Evolutionary conservation across 2,113 vertebrate species (phyloP).

Genomic region (Glaucidium brasilianum): DNA sequence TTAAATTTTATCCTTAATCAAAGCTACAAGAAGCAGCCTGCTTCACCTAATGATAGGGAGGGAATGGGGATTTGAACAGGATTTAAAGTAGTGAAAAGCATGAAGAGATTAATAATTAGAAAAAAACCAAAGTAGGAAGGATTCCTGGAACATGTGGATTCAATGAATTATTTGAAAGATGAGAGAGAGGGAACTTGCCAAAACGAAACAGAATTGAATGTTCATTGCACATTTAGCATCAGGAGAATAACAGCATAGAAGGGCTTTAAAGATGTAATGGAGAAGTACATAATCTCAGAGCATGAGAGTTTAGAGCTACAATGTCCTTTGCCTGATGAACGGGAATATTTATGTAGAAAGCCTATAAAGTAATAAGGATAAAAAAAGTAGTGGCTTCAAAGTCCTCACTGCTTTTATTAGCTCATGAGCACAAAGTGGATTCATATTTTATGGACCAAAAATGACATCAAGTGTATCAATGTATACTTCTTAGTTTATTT

Average conservation of each 20-base stretch:
- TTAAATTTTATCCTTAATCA: constrained; percentile 8
- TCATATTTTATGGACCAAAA: neutral
- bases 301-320: neutral
- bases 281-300: neutral
- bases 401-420: neutral
- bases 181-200: neutral
- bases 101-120: neutral
- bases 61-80: neutral
- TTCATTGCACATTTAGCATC: neutral
- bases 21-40: neutral
- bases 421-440: neutral
- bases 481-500: neutral
- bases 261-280: neutral
- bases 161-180: constrained; percentile 27
- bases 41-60: neutral
- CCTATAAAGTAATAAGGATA: neutral
- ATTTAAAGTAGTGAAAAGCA: neutral
- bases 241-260: neutral
- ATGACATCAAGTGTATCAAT: neutral
- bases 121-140: neutral
- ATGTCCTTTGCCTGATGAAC: neutral
- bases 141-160: constrained; percentile 35
- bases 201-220: neutral
- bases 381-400: neutral
- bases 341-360: neutral